Evolutionary conservation across 1,140 invertebrate genomes (phyloP).

Genomic region (Ectropis grisescens): DNA sequence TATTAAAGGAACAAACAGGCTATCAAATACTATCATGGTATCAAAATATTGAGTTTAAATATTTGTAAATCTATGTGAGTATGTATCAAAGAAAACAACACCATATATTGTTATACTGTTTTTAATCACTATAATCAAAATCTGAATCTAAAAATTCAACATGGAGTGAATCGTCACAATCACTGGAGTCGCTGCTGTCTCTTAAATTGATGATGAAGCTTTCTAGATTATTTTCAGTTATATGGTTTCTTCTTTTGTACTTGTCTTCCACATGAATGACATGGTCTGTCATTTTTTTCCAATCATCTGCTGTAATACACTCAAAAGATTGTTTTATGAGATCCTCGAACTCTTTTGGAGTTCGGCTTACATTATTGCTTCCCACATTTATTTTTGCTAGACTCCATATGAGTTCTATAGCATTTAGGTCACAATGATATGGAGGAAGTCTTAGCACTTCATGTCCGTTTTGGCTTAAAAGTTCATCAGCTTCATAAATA

Average conservation of each 20-base stretch:
- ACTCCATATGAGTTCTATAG: slow-evolving; percentile 12
- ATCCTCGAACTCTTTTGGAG: slow-evolving; percentile 3
- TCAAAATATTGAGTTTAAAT: too few species aligned
- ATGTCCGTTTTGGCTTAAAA: slow-evolving; percentile 3
- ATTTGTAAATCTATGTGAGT: too few species aligned
- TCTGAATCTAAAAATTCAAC: slow-evolving; percentile 6
- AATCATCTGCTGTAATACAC: slow-evolving; percentile 3
- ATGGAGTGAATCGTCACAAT: slow-evolving; percentile 3
- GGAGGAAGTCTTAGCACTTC: slow-evolving; percentile 7
- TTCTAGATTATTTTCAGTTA: slow-evolving; percentile 9
- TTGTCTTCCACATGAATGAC: not conserved
- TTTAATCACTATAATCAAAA: slow-evolving; percentile 5
- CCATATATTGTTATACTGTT: too few species aligned
- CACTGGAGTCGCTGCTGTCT: slow-evolving; percentile 2
- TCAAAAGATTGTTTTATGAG: slow-evolving; percentile 6
- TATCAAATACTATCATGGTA: too few species aligned
- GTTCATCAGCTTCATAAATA: slow-evolving; percentile 4
- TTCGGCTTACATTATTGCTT: slow-evolving; percentile 6
- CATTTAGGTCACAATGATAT: slow-evolving; percentile 9
- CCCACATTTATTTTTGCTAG: slow-evolving; percentile 6
- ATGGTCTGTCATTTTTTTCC: slow-evolving; percentile 9
- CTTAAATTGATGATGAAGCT: slow-evolving; percentile 8
- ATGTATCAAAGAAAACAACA: too few species aligned
- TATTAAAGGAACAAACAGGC: too few species aligned
- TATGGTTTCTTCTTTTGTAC: not conserved